Evolutionary conservation across 2,113 vertebrate genomes (phyloP).

Genomic region (Leuciscus idus): DNA sequence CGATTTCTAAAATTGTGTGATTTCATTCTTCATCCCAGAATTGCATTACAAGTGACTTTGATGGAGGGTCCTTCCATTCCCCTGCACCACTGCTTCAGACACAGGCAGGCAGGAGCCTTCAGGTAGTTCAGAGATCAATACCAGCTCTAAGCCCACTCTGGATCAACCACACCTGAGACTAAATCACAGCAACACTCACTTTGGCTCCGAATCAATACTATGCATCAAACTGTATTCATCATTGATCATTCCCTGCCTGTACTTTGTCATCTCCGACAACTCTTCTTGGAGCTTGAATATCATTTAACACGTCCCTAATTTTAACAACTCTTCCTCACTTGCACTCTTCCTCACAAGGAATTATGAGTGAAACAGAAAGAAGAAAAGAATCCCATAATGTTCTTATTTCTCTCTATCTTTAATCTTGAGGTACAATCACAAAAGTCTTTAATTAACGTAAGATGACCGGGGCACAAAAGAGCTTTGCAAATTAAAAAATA

Average conservation of each 20-base stretch:
- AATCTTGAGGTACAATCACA: constrained; percentile 13
- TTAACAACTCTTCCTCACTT: constrained; percentile 3
- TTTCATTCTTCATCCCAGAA: constrained; percentile 31
- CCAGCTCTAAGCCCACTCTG: constrained; percentile 46
- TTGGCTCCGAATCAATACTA: constrained; percentile 39
- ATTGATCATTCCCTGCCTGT: constrained; percentile 46
- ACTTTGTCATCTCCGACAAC: constrained; percentile 47
- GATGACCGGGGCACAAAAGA: constrained; percentile 32
- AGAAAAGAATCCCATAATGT: not conserved
- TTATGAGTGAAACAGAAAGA: not conserved
- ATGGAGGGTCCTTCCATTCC: constrained; percentile 37
- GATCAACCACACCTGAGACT: constrained; percentile 52
- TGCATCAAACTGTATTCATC: constrained; percentile 47
- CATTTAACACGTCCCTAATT: constrained; percentile 23
- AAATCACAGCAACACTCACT: constrained; percentile 38
- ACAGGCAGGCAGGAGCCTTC: constrained; percentile 38
- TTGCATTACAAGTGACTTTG: constrained; percentile 38
- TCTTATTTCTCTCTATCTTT: constrained; percentile 5
- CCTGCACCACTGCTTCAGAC: constrained; percentile 18
- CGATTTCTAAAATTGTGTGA: not conserved
- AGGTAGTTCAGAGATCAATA: constrained; percentile 46
- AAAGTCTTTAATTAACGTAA: constrained; percentile 38
- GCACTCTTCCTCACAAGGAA: not conserved
- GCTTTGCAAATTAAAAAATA: not conserved
- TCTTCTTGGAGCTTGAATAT: constrained; percentile 47